Percentiles rank a stretch among this genome's conserved stretches.
These are phyloP conservation scores for Octopus bimaculoides DNA, from an alignment of 1,140 invertebrate species.

Conservation along the genomic window DNA sequence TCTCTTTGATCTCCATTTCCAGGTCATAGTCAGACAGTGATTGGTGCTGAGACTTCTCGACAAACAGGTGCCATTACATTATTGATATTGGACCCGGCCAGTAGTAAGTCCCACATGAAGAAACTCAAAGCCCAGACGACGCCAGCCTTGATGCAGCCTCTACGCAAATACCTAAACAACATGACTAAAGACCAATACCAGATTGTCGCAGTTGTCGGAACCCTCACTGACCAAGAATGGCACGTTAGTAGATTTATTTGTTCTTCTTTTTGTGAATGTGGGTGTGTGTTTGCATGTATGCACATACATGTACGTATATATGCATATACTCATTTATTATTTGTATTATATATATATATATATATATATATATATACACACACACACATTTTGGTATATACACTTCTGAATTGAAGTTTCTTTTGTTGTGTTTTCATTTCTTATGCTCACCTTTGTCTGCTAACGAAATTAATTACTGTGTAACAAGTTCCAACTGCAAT, in stretches of 20 bases:
- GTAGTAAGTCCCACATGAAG: slow-evolving; percentile 74
- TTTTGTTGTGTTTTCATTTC: not conserved
- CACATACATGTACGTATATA: not conserved
- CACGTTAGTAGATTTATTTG: slow-evolving; percentile 38
- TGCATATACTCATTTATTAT: no score
- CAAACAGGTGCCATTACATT: slow-evolving; percentile 70
- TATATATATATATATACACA: no score
- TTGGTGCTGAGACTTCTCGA: slow-evolving; percentile 73
- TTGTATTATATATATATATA: no score
- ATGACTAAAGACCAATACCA: slow-evolving; percentile 81
- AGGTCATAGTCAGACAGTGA: slow-evolving; percentile 87
- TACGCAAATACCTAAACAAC: slow-evolving; percentile 69
- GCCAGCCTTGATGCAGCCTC: slow-evolving; percentile 66
- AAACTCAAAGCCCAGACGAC: slow-evolving; percentile 62
- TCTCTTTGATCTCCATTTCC: slow-evolving; percentile 25
- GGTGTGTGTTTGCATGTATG: not conserved
- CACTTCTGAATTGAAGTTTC: not conserved
- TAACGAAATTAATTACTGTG: not conserved
- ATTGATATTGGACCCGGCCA: slow-evolving; percentile 83
- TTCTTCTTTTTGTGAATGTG: not conserved
- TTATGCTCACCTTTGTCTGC: not conserved
- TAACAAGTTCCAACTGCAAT: not conserved
- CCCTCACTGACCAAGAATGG: slow-evolving; percentile 70
- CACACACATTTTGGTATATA: not conserved
- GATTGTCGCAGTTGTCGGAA: slow-evolving; percentile 74